Conservation (phyloP, 2,888 invertebrate species). For the Brachycybe producta region DNA sequence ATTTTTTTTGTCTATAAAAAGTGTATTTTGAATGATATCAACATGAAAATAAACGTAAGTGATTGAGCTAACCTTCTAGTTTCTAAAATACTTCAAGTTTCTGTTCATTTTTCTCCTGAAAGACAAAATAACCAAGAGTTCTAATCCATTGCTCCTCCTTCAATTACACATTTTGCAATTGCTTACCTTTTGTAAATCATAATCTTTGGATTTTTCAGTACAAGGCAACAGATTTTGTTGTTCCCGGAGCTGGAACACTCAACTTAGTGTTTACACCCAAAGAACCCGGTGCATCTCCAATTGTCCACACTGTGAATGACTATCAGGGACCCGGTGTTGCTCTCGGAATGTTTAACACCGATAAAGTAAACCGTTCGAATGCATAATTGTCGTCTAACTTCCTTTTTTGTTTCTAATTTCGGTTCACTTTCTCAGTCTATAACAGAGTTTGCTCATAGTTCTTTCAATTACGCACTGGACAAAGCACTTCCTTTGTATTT, state of each 20-base stretch:
- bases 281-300: constrained; percentile 43
- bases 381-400: no score
- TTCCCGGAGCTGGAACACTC: constrained; percentile 77
- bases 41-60: no score
- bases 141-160: background rate
- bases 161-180: background rate
- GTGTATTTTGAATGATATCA: no score
- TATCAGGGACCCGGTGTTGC: constrained; percentile 74
- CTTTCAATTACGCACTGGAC: constrained; percentile 75
- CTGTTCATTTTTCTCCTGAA: no score
- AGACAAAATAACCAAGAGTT: no score
- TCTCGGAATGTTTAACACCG: constrained; percentile 89
- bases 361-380: constrained; percentile 47
- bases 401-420: background rate
- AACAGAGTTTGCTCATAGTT: constrained; percentile 84
- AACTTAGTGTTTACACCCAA: constrained; percentile 67
- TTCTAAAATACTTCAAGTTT: no score
- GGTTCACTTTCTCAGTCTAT: no score
- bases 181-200: background rate
- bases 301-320: constrained; percentile 64
- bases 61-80: no score
- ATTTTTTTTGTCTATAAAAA: no score
- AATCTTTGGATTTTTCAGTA: constrained; percentile 44
- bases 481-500: constrained; percentile 79
- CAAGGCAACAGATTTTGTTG: constrained; percentile 91